These are phyloP conservation scores for Lomographa bimaculata DNA, from an alignment of 2,888 invertebrate species.

Conservation along the genomic window DNA sequence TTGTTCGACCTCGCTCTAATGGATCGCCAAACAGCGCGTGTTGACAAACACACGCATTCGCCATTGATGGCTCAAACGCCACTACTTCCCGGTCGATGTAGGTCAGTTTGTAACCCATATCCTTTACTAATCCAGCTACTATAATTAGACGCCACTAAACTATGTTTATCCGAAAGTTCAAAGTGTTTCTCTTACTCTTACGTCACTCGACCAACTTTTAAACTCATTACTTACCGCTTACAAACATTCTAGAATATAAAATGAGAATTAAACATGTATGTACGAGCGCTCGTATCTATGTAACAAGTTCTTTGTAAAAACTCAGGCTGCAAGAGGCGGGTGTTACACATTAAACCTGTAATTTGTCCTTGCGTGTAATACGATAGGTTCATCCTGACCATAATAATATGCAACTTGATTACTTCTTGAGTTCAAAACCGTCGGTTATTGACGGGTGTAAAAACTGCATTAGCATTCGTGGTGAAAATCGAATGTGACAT, in stretches of 20 bases:
- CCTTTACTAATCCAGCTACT: slow-evolving; percentile 28
- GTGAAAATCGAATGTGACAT: slow-evolving; percentile 45
- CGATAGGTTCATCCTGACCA: slow-evolving; percentile 18
- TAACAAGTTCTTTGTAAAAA: slow-evolving; percentile 5
- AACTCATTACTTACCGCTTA: slow-evolving; percentile 12
- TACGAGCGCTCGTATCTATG: slow-evolving; percentile 1
- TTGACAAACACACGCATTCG: slow-evolving; percentile 45
- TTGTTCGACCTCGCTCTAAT: slow-evolving; percentile 63
- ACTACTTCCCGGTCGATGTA: slow-evolving; percentile 36
- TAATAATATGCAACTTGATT: slow-evolving; percentile 18
- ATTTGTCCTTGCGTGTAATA: slow-evolving; percentile 23
- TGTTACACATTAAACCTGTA: slow-evolving; percentile 21
- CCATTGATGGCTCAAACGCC: slow-evolving; percentile 31
- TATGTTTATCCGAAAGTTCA: slow-evolving; percentile 28
- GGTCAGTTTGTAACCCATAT: slow-evolving; percentile 41
- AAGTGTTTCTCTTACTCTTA: slow-evolving; percentile 19
- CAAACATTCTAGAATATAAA: slow-evolving; percentile 10
- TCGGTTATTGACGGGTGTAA: slow-evolving; percentile 25
- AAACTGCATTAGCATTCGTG: slow-evolving; percentile 31
- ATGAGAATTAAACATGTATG: slow-evolving; percentile 4
- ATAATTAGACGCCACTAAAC: slow-evolving; percentile 33
- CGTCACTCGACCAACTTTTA: slow-evolving; percentile 16
- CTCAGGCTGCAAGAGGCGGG: slow-evolving; percentile 7
- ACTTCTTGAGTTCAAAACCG: slow-evolving; percentile 7
- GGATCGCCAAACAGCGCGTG: slow-evolving; percentile 63